Conservation (phyloP, 2,888 invertebrate genomes). For the Rotaria socialis region DNA sequence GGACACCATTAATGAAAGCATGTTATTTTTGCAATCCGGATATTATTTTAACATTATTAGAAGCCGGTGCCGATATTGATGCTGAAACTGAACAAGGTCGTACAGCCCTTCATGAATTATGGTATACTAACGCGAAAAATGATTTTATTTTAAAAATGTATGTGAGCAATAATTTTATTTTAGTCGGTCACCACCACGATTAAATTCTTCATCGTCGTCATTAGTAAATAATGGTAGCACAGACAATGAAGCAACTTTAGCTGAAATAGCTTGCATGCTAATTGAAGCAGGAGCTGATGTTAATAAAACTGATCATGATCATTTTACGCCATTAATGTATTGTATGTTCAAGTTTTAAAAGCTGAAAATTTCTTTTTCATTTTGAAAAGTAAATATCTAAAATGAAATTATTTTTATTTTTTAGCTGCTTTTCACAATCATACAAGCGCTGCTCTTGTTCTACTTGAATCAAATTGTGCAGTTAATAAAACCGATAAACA, state of each 20-base stretch:
- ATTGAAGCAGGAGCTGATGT: constrained; percentile 45
- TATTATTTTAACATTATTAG: constrained; percentile 53
- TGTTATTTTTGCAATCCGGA: constrained; percentile 58
- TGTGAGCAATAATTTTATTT: not conserved
- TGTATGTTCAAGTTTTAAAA: not conserved
- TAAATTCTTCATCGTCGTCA: not conserved
- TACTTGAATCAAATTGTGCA: constrained; percentile 45
- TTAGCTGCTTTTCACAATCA: constrained; percentile 46
- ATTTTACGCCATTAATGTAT: constrained; percentile 34
- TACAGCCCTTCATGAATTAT: constrained; percentile 46
- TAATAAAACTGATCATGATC: constrained; percentile 37
- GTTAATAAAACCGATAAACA: constrained; percentile 44
- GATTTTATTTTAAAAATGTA: too few species aligned
- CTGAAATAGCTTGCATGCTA: constrained; percentile 40
- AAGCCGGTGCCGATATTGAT: constrained; percentile 52
- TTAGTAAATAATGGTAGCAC: constrained; percentile 17
- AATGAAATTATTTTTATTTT: not conserved
- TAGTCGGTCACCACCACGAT: not conserved
- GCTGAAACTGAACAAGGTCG: constrained; percentile 38
- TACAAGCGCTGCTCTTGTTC: constrained; percentile 40
- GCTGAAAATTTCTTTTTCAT: not conserved
- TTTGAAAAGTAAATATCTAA: too few species aligned
- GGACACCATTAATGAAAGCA: constrained; percentile 59
- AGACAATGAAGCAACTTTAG: constrained; percentile 38
- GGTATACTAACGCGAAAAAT: not conserved